Evolutionary conservation across 2,113 vertebrate genomes (phyloP).

Genomic region (Sorex fumeus): DNA sequence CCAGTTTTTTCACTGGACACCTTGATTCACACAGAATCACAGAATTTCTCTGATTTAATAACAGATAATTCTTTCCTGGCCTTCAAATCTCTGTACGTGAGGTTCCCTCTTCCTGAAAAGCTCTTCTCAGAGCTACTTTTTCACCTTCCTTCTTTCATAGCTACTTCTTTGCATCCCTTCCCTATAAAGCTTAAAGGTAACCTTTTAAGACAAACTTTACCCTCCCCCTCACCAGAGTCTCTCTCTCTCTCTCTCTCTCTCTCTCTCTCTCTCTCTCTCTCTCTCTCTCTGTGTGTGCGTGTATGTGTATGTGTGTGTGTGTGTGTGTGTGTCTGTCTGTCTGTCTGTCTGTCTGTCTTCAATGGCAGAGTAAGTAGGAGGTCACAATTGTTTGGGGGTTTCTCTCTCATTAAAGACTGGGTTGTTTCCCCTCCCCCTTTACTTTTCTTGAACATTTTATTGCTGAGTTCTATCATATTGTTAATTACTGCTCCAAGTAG

Average conservation of each 20-base stretch:
- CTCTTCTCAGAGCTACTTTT: neutral
- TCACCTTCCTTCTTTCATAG: neutral
- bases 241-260: too few relatives aligned
- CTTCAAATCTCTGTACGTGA: rapidly evolving
- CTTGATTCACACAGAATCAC: neutral
- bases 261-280: too few relatives aligned
- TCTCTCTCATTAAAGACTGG: neutral
- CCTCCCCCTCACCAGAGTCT: neutral
- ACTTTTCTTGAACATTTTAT: neutral
- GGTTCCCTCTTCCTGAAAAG: neutral
- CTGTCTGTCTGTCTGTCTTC: too few relatives aligned
- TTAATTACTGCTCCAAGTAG: neutral
- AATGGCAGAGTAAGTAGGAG: too few relatives aligned
- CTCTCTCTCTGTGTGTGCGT: too few relatives aligned
- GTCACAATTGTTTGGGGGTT: neutral
- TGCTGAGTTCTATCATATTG: neutral
- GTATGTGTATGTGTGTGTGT: too few relatives aligned
- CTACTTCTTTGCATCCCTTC: neutral
- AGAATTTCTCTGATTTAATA: rapidly evolving
- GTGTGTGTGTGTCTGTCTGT: too few relatives aligned
- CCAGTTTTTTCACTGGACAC: neutral
- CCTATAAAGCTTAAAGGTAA: neutral
- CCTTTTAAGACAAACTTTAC: neutral
- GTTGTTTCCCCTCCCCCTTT: neutral
- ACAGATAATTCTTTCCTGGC: neutral